Conservation (phyloP, 2,797 vertebrate species). For the Pseudochromis fuscus region DNA sequence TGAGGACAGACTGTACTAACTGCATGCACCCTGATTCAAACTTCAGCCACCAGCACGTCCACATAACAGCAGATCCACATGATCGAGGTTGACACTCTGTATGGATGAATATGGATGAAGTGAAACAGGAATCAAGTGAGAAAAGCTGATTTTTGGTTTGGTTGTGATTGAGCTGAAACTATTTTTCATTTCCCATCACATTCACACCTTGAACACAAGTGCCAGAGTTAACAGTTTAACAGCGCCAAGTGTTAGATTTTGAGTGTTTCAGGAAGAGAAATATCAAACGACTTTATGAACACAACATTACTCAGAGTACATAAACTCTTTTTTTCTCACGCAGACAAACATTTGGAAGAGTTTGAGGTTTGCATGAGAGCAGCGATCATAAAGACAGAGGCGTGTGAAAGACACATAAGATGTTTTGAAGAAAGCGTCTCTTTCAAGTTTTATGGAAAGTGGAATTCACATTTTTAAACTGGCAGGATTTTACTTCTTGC, state of each 20-base stretch:
- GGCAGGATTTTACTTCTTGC: too few species aligned
- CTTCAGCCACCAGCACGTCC: too few species aligned
- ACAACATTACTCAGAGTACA: background rate
- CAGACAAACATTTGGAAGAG: constrained; percentile 34
- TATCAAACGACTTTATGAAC: constrained; percentile 33
- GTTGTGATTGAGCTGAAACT: background rate
- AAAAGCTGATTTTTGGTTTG: background rate
- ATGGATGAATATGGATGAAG: too few species aligned
- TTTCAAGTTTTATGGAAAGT: constrained; percentile 24
- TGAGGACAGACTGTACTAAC: background rate
- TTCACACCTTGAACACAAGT: background rate
- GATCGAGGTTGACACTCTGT: too few species aligned
- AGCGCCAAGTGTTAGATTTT: background rate
- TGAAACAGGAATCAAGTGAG: too few species aligned
- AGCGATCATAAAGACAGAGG: constrained; percentile 31
- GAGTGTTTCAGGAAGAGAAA: background rate
- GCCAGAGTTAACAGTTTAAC: background rate
- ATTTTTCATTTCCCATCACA: background rate
- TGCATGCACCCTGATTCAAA: background rate
- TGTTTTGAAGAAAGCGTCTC: constrained; percentile 18
- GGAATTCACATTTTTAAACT: background rate
- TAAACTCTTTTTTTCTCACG: constrained; percentile 18
- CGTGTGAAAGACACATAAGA: constrained; percentile 34
- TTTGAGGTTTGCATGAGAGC: constrained; percentile 28
- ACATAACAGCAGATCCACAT: too few species aligned